Percentiles rank a stretch among this genome's conserved stretches.
Evolutionary conservation across 1,140 invertebrate genomes (phyloP).

Genomic region (Camponotus vicinus): DNA sequence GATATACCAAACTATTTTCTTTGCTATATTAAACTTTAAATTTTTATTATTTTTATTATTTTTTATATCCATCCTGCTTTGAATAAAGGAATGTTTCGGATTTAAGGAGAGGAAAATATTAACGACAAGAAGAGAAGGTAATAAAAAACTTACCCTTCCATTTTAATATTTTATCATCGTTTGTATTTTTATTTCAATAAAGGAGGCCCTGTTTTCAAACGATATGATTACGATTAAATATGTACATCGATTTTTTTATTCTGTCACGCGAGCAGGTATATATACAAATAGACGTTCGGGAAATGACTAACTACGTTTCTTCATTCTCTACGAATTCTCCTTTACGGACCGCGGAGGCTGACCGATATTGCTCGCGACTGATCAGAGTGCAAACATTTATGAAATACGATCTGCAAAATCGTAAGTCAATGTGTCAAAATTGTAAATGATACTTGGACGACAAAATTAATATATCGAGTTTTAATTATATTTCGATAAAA

Average conservation of each 20-base stretch:
- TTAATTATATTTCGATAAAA: not conserved
- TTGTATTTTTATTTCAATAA: constrained; percentile 61
- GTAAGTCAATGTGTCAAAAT: not conserved
- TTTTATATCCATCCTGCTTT: not conserved
- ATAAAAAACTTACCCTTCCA: not conserved
- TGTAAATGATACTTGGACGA: not conserved
- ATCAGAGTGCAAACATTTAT: not conserved
- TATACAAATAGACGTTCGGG: constrained; percentile 85
- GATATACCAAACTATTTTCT: not conserved
- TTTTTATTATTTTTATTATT: constrained; percentile 1
- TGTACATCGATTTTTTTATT: constrained; percentile 84
- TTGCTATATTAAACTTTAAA: not conserved
- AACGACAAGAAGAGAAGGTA: not conserved
- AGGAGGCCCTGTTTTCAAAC: constrained; percentile 57
- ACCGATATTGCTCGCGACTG: constrained; percentile 29
- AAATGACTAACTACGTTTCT: constrained; percentile 71
- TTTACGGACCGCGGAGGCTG: constrained; percentile 36
- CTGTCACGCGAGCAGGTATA: constrained; percentile 83
- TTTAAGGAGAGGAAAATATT: constrained; percentile 1
- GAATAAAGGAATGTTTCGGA: not conserved
- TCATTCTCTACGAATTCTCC: constrained; percentile 63
- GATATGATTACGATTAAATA: constrained; percentile 79
- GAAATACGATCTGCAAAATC: constrained; percentile 35
- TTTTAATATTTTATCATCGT: constrained; percentile 55
- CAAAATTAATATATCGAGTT: too few relatives aligned